Conservation (phyloP, 2,888 invertebrate genomes). For the Morinoia aosen region DNA sequence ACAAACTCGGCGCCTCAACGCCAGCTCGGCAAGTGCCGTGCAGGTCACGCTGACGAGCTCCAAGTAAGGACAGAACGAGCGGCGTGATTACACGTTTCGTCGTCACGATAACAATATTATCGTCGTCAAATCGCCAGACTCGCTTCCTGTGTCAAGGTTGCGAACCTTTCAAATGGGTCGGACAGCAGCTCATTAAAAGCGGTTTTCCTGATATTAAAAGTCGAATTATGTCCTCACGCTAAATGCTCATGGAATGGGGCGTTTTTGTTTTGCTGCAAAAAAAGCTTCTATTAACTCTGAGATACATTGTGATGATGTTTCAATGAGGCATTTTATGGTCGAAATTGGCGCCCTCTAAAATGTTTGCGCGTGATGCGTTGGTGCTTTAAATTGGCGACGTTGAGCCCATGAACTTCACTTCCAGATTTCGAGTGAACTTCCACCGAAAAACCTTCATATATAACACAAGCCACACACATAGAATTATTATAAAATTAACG, state of each 20-base stretch:
- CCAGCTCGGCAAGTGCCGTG: neutral
- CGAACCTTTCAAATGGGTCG: neutral
- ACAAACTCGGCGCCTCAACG: neutral
- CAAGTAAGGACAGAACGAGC: neutral
- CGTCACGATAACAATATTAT: conserved; percentile 24
- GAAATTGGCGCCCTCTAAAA: neutral
- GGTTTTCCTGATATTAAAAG: neutral
- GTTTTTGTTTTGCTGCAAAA: neutral
- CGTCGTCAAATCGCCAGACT: conserved; percentile 5
- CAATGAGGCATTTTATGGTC: neutral
- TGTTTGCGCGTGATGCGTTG: neutral
- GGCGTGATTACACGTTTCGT: neutral
- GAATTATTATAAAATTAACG: neutral
- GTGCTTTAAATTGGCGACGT: neutral
- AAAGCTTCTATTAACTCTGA: neutral
- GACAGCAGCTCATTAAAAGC: neutral
- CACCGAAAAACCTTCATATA: neutral
- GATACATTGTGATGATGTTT: neutral
- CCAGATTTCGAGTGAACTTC: neutral
- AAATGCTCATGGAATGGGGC: neutral
- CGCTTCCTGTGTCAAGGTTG: conserved; percentile 22
- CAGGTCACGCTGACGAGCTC: neutral
- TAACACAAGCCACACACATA: neutral
- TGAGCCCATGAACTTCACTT: neutral
- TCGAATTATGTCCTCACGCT: neutral